Conservation (phyloP, 53 echinoderm and acorn worm genomes). For the Pentamera pediparva region DNA sequence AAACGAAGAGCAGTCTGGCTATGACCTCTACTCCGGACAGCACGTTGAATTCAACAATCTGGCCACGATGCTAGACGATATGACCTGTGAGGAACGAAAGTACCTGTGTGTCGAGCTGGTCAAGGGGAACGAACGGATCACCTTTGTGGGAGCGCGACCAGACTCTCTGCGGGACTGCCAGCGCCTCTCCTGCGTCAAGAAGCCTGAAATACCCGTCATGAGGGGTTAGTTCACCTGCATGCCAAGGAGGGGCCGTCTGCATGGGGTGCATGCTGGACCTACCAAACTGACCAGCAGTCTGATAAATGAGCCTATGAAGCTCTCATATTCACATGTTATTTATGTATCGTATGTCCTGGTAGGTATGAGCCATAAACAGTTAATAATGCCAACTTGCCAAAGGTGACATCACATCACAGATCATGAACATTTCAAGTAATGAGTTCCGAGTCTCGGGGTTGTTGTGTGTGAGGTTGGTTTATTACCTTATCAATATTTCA, state of each 20-base stretch:
- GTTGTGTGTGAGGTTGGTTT: conserved; percentile 2
- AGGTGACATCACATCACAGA: neutral
- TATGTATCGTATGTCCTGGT: no score
- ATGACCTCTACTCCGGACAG: conserved; percentile 50
- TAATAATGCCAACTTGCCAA: neutral
- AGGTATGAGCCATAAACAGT: no score
- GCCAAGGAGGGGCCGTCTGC: no score
- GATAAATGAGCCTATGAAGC: no score
- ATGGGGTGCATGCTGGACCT: no score
- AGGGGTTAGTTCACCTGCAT: no score
- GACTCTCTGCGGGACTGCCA: conserved; percentile 59
- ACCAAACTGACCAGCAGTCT: no score
- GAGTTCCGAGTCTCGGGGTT: no score
- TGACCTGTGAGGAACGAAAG: conserved; percentile 48
- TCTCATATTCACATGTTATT: no score
- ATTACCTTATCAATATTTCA: neutral
- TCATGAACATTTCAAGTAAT: no score
- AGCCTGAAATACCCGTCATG: no score
- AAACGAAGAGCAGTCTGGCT: conserved; percentile 49
- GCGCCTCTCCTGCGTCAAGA: conserved; percentile 53
- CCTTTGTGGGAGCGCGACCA: conserved; percentile 51
- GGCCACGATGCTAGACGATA: conserved; percentile 41
- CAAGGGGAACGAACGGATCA: conserved; percentile 27
- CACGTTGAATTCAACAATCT: conserved; percentile 54
- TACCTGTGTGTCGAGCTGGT: conserved; percentile 67